Conservation (phyloP, 2,797 vertebrate species). For the Fundulus diaphanus region DNA sequence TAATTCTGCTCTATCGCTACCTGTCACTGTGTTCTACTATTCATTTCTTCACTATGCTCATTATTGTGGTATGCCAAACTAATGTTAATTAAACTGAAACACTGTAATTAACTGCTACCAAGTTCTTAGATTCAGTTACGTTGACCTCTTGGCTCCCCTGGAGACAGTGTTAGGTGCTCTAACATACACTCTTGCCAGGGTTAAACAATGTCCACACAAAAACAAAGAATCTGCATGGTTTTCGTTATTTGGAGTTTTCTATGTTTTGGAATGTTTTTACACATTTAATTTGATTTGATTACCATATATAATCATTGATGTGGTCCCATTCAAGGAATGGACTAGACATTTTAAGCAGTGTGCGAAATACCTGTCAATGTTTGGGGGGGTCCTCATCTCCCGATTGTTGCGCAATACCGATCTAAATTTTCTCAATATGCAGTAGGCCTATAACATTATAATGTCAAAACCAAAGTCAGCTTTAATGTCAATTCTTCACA, state of each 20-base stretch:
- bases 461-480: no score
- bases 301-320: not conserved
- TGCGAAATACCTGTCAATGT: no score
- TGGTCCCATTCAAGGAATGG: not conserved
- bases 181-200: constrained; percentile 39
- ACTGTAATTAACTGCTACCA: constrained; percentile 63
- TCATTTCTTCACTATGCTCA: constrained; percentile 64
- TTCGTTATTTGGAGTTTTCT: not conserved
- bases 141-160: constrained; percentile 31
- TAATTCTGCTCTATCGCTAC: constrained; percentile 62
- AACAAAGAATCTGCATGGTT: constrained; percentile 15
- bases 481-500: no score
- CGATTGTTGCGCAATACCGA: no score
- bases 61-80: constrained; percentile 59
- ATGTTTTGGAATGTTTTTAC: not conserved
- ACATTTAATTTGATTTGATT: not conserved
- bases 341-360: not conserved
- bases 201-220: constrained; percentile 41
- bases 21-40: constrained; percentile 66
- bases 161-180: constrained; percentile 39
- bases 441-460: no score
- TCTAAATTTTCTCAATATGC: no score
- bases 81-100: constrained; percentile 69
- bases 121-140: constrained; percentile 41
- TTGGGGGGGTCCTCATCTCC: no score